These are phyloP conservation scores for Caenorhabditis inopinata DNA, from an alignment of 1,140 invertebrate species.

Conservation along the genomic window DNA sequence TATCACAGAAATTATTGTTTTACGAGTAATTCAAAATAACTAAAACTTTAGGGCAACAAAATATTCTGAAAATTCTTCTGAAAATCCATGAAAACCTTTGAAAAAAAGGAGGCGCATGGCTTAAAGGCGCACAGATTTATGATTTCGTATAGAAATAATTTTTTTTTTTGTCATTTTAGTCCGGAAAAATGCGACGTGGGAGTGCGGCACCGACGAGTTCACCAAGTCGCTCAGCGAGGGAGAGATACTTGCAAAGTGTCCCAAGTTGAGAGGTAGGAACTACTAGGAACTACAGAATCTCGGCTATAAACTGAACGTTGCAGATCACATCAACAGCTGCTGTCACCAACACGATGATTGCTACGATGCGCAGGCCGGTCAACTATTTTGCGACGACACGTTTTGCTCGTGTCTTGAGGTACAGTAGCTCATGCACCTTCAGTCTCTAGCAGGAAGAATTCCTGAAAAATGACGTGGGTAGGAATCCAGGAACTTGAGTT, in stretches of 20 bases:
- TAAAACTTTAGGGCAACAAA: too few relatives aligned
- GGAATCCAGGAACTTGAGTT: too few relatives aligned
- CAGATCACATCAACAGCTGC: slow-evolving; percentile 32
- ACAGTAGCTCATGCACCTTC: background rate
- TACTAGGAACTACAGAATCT: background rate
- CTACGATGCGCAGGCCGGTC: slow-evolving; percentile 21
- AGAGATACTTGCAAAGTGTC: slow-evolving; percentile 22
- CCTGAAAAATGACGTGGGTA: too few relatives aligned
- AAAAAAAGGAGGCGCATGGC: too few relatives aligned
- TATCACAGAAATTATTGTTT: too few relatives aligned
- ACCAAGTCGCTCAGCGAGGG: slow-evolving; percentile 35
- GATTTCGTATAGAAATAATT: too few relatives aligned
- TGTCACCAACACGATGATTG: slow-evolving; percentile 28
- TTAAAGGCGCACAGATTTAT: too few relatives aligned
- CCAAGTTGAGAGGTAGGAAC: slow-evolving; percentile 27
- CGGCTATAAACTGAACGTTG: background rate
- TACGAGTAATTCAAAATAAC: too few relatives aligned
- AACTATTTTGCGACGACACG: slow-evolving; percentile 35
- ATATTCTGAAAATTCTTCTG: too few relatives aligned
- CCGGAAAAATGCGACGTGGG: background rate
- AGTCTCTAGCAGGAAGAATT: too few relatives aligned
- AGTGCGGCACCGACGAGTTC: slow-evolving; percentile 37
- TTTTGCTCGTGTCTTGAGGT: slow-evolving; percentile 35
- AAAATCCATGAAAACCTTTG: too few relatives aligned
- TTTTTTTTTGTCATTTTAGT: too few relatives aligned